Base-by-base conservation (phyloP, 1,140 invertebrate species). In the Drosophila bocqueti region DNA sequence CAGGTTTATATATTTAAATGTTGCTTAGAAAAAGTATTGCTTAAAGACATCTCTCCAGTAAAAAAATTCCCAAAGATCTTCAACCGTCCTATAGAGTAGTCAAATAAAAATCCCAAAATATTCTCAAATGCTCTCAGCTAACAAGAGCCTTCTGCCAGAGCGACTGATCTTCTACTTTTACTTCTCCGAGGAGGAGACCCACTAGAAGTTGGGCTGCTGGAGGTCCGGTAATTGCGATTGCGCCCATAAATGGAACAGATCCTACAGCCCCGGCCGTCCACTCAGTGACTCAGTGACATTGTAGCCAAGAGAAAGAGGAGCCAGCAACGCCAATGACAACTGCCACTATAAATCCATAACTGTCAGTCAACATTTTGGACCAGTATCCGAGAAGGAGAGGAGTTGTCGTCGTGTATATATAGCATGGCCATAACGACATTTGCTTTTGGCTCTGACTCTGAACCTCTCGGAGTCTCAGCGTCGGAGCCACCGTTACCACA, bases 281-380 rank as follows among this genome's bases (percentile, higher is more conserved):
- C 65, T 55, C 34, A 26, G 55, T 75, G 81, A 80, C 78, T 84
- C 74, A 68, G 82, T 84, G 82, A 84, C 82, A 84, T 85, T 85
- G 82, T 85, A 81, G 82, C 67, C 54, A 66, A 42, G 45, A 63
- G 43, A 47, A 52, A 45, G 58, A 59, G 38, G 43, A 79, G 31
- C 24, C 55, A 55, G 54, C 38, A 46, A 45, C 42, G 45, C 45
- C 65, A 57, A 54, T 46, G 49, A 42, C 74, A 71, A 89, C 84
- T 87, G 83, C 83, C 77, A 89, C 83, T 87, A 87, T 87, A 87
- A 87, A 87, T 87, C 84, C 84, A 87, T 89, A 87, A 87, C 83
- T 87, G 83, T 87, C 83, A 89, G 68, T 87, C 83, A 87, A 81
- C 67, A 79, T 79, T 89, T 83, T 84, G 81, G 68, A 84, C 77